A percentile compares a stretch with the other conserved stretches of the same genome.
These are phyloP conservation scores for Acropternis orthonyx DNA, from an alignment of 2,797 vertebrate genomes.

Conservation along the genomic window DNA sequence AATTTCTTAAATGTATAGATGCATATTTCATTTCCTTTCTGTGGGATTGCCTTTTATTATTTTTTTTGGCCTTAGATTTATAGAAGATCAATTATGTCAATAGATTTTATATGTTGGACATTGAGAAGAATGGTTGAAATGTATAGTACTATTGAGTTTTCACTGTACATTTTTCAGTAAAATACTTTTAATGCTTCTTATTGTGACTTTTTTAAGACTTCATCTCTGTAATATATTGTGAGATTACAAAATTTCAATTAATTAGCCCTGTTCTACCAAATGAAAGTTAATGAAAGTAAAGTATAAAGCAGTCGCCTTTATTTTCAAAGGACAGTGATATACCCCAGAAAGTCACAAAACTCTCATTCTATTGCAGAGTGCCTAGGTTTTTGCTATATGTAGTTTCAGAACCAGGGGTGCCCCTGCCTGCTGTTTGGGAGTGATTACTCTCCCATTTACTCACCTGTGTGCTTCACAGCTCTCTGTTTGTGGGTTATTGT, in stretches of 20 bases:
- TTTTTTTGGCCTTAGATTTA: not conserved
- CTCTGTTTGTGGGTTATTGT: not conserved
- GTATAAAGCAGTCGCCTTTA: not conserved
- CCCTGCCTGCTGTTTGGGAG: fast-evolving
- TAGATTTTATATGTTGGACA: not conserved
- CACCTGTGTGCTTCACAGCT: not conserved
- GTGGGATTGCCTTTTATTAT: not conserved
- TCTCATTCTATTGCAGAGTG: not conserved
- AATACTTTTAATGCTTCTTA: not conserved
- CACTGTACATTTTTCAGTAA: not conserved
- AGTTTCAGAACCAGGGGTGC: not conserved
- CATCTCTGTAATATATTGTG: not conserved
- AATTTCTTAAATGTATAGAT: not conserved
- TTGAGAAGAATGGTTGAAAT: not conserved
- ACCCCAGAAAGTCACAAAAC: not conserved
- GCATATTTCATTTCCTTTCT: not conserved
- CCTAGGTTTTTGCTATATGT: not conserved
- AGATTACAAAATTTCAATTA: not conserved
- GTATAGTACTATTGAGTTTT: not conserved
- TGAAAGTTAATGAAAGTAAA: not conserved
- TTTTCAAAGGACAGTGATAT: not conserved
- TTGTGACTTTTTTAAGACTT: not conserved
- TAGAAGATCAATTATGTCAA: not conserved
- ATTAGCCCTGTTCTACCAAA: not conserved
- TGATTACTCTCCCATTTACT: not conserved